Evolutionary conservation across 2,797 vertebrate species (phyloP), one percentile per base, ranked within the genome.

Genomic region (Telmatherina bonti): DNA sequence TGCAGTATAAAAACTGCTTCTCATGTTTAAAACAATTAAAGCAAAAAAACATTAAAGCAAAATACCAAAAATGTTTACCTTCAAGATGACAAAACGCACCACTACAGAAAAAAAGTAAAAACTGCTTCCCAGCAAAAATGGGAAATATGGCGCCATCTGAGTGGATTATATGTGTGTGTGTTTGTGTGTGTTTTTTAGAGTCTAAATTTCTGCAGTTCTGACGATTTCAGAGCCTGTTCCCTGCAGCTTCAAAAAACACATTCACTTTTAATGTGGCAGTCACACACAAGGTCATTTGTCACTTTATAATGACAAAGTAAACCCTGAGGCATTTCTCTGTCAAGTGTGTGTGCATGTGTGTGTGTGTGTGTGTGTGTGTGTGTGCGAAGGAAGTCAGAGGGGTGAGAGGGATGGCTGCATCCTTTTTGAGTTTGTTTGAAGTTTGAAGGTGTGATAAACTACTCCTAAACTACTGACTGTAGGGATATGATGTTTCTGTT

Each of bases 291-390:
- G 88, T 90, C 88, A 82, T 89, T 88, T 86, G 87, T 90, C 86
- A 88, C 82, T 86, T 81, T 81, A 85, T 90, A 86, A 92, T 90
- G 86, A 90, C 83, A 88, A 88, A 84, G 85, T 67, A 74, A 87
- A 85, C 82, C 89, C 86, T 81, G 71, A 74, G 85, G 89, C 83
- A 62, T 79, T 83, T 59, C 56, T 52, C 80, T 47, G 68, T 79
- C 72, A 56, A 67, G 73, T 54, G 72, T 68, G 76, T 62, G 65
- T 56, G 15, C 41, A 56, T 38, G 26, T 15, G 45, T 5, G 36
- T 64, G 63, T 12, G 62, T 4, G 36, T 57, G 20, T 33, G 33
- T 10, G 13, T 47, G 61, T 38, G 59, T 70, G n/a, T n/a, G n/a
- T n/a, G n/a, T n/a, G n/a, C n/a, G n/a, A n/a, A n/a, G n/a, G n/a